Evolutionary conservation across 2,113 vertebrate species (phyloP).

Genomic region (Acanthochromis polyacanthus): DNA sequence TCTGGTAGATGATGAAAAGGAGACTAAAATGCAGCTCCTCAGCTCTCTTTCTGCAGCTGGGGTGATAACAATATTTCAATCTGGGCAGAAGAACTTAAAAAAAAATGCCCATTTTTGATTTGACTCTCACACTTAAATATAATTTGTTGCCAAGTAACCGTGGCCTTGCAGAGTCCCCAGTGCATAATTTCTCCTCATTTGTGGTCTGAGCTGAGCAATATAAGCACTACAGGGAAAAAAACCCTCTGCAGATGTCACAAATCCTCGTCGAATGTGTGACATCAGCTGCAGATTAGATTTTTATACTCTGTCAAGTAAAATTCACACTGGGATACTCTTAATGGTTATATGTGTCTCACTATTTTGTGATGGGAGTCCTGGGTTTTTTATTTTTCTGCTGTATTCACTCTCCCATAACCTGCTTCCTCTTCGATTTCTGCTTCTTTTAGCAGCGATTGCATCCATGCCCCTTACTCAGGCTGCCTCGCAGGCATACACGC

Average conservation of each 20-base stretch:
- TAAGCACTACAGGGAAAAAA: neutral
- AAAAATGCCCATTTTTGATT: neutral
- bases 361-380: neutral
- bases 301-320: neutral
- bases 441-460: constrained; percentile 1
- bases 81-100: constrained; percentile 33
- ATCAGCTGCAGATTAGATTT: constrained; percentile 6
- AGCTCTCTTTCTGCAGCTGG: constrained; percentile 24
- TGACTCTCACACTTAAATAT: neutral
- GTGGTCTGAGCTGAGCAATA: constrained; percentile 3
- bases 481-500: neutral
- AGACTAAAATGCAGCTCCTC: neutral
- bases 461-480: neutral
- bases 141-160: constrained; percentile 50
- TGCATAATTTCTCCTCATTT: constrained; percentile 34
- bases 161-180: constrained; percentile 17
- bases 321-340: neutral
- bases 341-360: neutral
- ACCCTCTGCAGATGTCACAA: constrained; percentile 9
- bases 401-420: neutral
- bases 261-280: neutral
- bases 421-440: constrained; percentile 2
- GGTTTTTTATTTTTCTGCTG: neutral
- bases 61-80: constrained; percentile 28
- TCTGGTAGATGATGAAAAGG: constrained; percentile 9